Base-by-base conservation (phyloP, 2,888 invertebrate genomes). In the Noctua comes region DNA sequence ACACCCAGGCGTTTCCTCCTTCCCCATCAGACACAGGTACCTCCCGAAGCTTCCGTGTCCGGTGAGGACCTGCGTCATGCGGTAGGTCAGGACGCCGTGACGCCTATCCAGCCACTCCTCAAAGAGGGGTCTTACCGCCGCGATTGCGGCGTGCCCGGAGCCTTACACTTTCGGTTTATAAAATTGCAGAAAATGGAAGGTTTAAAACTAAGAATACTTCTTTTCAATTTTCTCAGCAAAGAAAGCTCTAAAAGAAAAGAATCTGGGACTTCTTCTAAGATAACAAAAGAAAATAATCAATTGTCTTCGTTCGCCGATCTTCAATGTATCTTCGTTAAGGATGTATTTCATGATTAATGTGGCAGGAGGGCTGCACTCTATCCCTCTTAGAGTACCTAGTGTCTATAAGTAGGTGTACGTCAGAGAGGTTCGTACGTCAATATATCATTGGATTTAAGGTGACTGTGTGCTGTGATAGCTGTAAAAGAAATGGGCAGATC, bases 291-390 rank as follows among this genome's bases (percentile, higher is more conserved):
- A 66, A 69, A 82, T 86, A 77, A 77, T 78, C 71, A 59, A 65
- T 24, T 36, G 72, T 36, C 18, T 70, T 54, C 1, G 24, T 69
- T 36, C 46, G 13, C 48, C 27, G 13, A 72, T 66, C 73, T 40
- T 5, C 57, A n/a, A 83, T 84, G 24, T 83, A 40, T 84, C 83
- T 84, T 78, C 71, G 40, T 83, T 73, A 73, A 13, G n/a, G 57
- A 24, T 70, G 48, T 73, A 82, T 54, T 73, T 78, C 71, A 64
- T 66, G 62, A 64, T 71, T 46, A 64, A 83, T 71, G 70, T 77
- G 79, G 62, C 70, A n/a, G 18, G 62, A 31, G 46, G n/a, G 36
- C 18, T 48, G 62, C n/a, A 8, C 27, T 46, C 54, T 57, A 64
- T 51, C 11, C 51, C 40, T 51, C 36, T 54, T 48, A 36, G 31